Base-by-base conservation (phyloP, 30 jellyfish, hydroid and myxozoan genomes). In the Aurelia sp. region DNA sequence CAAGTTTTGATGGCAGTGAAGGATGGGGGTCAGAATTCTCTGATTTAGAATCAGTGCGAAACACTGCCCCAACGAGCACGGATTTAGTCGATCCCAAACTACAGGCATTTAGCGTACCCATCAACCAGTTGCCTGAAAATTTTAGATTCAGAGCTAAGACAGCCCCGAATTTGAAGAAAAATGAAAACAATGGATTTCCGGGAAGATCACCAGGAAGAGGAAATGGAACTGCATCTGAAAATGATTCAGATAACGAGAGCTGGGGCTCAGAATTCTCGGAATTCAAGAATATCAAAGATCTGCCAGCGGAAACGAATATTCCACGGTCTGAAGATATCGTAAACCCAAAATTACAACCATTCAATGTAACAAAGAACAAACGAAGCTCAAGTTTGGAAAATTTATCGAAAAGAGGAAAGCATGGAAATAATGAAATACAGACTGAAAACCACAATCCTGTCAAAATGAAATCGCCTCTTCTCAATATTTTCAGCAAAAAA, bases 21-120 rank as follows among this genome's bases (percentile, higher is more conserved):
- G 92, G 74, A 60, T 90, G 97, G 97, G 97, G 97, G 1, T 90
- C 97, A 44, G 97, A 90, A 48, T 90, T 90, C 73, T 90, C 97
- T 20, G 92, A 53, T 24, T 50, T 47, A 4, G 82, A 78, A 41
- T 71, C 90, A 8, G 67, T 59, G 50, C 73, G 82, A 33, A 74
- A 20, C 27, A 77, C 21, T 3, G 58, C 27, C 3, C 77, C 65
- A 3, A 59, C 75, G 13, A 41, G 55, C 35, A 65, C 76, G 12
- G 96, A 88, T 60, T 68, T 76, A 67, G 61, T 73, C 31, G 91
- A 88, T 69, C 96, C 96, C 10, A 88, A 88, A 78, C 88, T 88
- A 16, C 89, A 88, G 84, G 87, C 96, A 16, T 88, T 88, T 58
- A 71, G 87, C 27, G 60, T 71, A 16, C 88, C 96, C 17, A 8